Evolutionary conservation across 2,888 invertebrate species (phyloP).

Genomic region (Neelides folsomi): DNA sequence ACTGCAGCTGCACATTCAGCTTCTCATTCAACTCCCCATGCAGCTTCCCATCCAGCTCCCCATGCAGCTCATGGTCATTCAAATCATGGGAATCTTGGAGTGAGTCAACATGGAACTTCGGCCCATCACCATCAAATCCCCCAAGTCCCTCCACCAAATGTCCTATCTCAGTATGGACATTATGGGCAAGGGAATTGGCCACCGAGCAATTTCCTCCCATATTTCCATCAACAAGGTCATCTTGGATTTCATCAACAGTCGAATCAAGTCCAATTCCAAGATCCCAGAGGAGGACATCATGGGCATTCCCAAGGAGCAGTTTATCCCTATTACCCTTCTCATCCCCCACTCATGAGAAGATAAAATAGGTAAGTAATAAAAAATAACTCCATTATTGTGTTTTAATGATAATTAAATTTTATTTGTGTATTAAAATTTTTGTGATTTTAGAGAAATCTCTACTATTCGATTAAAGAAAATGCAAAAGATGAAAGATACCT

Average conservation of each 20-base stretch:
- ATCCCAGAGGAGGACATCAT: constrained; percentile 13
- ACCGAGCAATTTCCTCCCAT: constrained; percentile 5
- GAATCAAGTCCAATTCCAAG: constrained; percentile 17
- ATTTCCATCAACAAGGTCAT: constrained; percentile 7
- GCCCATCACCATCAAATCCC: constrained; percentile 3
- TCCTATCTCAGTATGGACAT: constrained; percentile 3
- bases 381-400: too few relatives aligned
- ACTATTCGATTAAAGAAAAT: too few relatives aligned
- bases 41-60: constrained; percentile 5
- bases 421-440: too few relatives aligned
- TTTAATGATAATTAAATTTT: too few relatives aligned
- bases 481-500: too few relatives aligned
- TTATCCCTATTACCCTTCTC: constrained; percentile 15
- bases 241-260: constrained; percentile 12
- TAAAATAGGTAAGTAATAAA: too few relatives aligned
- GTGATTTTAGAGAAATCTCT: too few relatives aligned
- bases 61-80: background rate
- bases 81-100: too few relatives aligned
- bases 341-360: constrained; percentile 17
- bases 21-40: background rate
- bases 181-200: background rate
- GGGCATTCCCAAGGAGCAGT: constrained; percentile 8
- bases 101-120: background rate
- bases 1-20: background rate
- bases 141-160: constrained; percentile 8